Conservation (phyloP, 2,888 invertebrate species). For the Nezara viridula region DNA sequence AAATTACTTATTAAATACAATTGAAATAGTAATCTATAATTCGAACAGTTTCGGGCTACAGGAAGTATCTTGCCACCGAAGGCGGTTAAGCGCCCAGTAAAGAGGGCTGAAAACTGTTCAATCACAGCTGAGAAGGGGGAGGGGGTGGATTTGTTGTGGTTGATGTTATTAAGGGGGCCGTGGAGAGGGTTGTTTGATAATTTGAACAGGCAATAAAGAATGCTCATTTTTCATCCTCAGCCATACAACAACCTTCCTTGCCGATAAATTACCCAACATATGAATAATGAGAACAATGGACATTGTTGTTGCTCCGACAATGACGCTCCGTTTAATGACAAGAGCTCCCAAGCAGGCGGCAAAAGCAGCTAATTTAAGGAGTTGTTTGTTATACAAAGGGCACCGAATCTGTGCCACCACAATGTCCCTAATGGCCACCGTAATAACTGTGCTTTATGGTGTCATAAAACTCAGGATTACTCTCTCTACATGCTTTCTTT, state of each 20-base stretch:
- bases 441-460: slow-evolving; percentile 48
- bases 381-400: slow-evolving; percentile 58
- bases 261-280: slow-evolving; percentile 60
- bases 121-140: slow-evolving; percentile 5
- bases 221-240: slow-evolving; percentile 57
- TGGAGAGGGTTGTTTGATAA: slow-evolving; percentile 58
- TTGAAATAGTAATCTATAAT: too few species aligned
- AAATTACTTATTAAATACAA: too few species aligned
- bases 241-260: slow-evolving; percentile 36
- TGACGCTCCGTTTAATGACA: slow-evolving; percentile 51
- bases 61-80: too few species aligned
- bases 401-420: slow-evolving; percentile 27
- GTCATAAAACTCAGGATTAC: slow-evolving; percentile 45
- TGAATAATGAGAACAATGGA: slow-evolving; percentile 60
- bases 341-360: slow-evolving; percentile 56
- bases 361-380: slow-evolving; percentile 58
- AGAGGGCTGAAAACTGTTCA: slow-evolving; percentile 38
- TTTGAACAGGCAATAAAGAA: slow-evolving; percentile 62
- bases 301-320: slow-evolving; percentile 45
- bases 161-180: slow-evolving; percentile 50
- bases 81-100: background rate
- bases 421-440: slow-evolving; percentile 37
- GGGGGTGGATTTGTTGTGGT: slow-evolving; percentile 53
- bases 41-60: too few species aligned
- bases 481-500: slow-evolving; percentile 5